Conservation (phyloP, 2,797 vertebrate species). For the Coregonus ussuriensis region DNA sequence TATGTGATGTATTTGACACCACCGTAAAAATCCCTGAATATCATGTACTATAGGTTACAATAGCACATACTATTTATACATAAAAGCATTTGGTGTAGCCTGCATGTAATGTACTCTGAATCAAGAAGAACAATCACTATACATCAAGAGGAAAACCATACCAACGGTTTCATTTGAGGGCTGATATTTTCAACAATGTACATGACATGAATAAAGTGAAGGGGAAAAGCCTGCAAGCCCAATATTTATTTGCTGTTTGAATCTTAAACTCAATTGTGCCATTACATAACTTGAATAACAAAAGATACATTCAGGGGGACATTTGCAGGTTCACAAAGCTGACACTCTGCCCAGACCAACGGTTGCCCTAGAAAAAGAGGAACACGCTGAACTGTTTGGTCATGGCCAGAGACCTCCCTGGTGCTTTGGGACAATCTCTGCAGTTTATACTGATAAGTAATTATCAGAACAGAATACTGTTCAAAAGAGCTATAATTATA, state of each 20-base stretch:
- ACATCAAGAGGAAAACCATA: not conserved
- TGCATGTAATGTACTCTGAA: not conserved
- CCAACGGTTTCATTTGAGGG: not conserved
- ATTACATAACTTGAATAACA: conserved; percentile 12
- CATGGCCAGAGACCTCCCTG: not conserved
- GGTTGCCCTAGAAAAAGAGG: conserved; percentile 27
- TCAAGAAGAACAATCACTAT: too few species aligned
- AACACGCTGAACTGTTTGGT: conserved; percentile 19
- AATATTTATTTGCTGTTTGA: not conserved
- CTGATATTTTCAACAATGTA: too few species aligned
- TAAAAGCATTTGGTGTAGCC: not conserved
- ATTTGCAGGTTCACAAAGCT: conserved; percentile 31
- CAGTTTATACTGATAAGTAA: not conserved
- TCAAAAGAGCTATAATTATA: not conserved
- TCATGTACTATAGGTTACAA: not conserved
- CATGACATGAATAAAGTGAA: too few species aligned
- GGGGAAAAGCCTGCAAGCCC: not conserved
- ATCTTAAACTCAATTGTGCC: not conserved
- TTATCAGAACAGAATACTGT: not conserved
- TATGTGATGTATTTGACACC: too few species aligned
- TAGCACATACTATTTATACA: not conserved
- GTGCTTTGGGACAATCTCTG: not conserved
- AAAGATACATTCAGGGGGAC: conserved; percentile 24
- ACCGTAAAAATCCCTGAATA: not conserved
- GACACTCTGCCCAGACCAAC: conserved; percentile 32